Percentiles rank a stretch among this genome's conserved stretches.
Conservation (phyloP, 2,113 vertebrate genomes). For the Piprites chloris region DNA sequence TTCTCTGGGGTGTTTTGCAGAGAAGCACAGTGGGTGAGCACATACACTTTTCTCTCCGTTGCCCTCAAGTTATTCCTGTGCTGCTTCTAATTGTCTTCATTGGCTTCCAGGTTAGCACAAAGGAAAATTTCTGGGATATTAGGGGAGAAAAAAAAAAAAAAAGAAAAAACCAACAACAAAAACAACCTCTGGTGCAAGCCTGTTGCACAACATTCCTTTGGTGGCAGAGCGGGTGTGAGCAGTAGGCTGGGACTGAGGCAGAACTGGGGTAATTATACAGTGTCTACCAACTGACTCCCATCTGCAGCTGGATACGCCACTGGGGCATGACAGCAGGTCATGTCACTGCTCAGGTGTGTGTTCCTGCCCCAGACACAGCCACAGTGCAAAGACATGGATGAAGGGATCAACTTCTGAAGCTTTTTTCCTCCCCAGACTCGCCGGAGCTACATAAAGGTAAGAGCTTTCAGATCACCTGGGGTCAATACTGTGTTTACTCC, state of each 20-base stretch:
- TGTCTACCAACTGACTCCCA: neutral
- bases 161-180: neutral
- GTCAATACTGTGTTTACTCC: neutral
- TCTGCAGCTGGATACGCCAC: neutral
- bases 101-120: neutral
- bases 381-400: neutral
- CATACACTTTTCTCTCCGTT: rapidly evolving
- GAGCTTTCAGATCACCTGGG: neutral
- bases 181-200: neutral
- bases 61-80: neutral
- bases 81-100: neutral
- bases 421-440: neutral
- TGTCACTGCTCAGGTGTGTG: neutral
- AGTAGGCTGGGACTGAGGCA: neutral
- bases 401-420: neutral
- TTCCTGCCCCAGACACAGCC: neutral
- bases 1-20: neutral
- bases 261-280: slow-evolving; percentile 26
- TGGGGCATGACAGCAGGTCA: neutral
- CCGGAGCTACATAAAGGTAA: slow-evolving; percentile 25
- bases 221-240: slow-evolving; percentile 4
- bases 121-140: neutral
- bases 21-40: neutral
- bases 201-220: slow-evolving; percentile 41
- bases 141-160: neutral